Evolutionary conservation across 2,888 invertebrate species (phyloP), one percentile per base, ranked within the genome.

Genomic region (Pristionchus fissidentatus): DNA sequence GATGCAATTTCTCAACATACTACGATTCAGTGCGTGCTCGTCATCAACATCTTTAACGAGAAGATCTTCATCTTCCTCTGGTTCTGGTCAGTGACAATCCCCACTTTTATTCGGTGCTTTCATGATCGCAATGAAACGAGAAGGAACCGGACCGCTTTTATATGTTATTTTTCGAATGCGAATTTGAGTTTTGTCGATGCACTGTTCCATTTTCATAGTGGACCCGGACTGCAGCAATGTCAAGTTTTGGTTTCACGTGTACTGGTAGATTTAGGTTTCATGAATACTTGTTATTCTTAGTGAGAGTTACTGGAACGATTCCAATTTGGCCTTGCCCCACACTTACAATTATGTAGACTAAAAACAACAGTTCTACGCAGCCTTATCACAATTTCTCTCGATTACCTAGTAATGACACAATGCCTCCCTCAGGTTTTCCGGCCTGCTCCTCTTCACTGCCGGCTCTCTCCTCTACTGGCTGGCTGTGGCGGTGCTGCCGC

Each of bases 401-500:
- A n/a, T n/a, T n/a, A n/a, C n/a, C n/a, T n/a, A n/a, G n/a, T n/a
- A n/a, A n/a, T n/a, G n/a, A 57, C 26, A 22, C 19, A n/a, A 26
- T n/a, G 13, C 29, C 4, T 3, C 15, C 32, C 26, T 5, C 78
- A 89, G 89, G 89, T 91, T 90, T 83, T 77, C 89, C 35, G 86
- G 86, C 29, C 85, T 92, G 41, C 85, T 91, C 13, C 46, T 88
- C 7, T 89, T 92, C 85, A 91, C 92, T 0, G 77, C 87, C 60
- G 90, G 91, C 46, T 89, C 89, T 0, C 90, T 92, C 77, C 80
- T 88, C 82, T 92, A 91, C 84, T 92, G 92, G 92, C 78, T 91
- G 5, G 70, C 84, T 10, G 88, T 92, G 8, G 83, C 87, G 1
- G 35, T 90, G 1, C 75, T 91, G 52, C 89, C 90, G 13, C 88